Conservation (phyloP, 2,797 vertebrate genomes). For the Spea hammondii region DNA sequence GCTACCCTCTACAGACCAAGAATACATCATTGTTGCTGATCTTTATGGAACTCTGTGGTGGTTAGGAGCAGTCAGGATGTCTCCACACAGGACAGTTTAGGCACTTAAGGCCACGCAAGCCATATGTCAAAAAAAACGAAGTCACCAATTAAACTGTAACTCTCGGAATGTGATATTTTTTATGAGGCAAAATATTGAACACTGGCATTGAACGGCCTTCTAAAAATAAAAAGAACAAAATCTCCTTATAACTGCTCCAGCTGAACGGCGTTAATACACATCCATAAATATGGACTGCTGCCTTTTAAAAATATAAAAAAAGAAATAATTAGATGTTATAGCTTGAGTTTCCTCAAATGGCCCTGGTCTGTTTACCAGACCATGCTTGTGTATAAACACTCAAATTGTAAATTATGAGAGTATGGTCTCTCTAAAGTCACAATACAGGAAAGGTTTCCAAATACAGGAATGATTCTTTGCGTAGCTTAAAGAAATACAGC, state of each 20-base stretch:
- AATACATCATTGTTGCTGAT: no score
- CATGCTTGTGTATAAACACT: constrained; percentile 33
- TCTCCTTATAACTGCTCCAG: background rate
- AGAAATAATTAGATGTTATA: background rate
- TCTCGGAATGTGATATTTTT: no score
- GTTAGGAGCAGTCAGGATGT: no score
- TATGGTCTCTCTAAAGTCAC: constrained; percentile 9
- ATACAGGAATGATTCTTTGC: constrained; percentile 29
- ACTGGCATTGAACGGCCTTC: background rate
- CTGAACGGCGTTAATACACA: background rate
- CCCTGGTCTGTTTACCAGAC: background rate
- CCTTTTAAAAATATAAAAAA: constrained; percentile 1
- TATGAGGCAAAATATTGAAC: no score
- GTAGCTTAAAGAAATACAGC: constrained; percentile 7
- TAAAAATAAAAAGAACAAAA: background rate
- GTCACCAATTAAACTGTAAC: no score
- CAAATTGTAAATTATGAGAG: constrained; percentile 28
- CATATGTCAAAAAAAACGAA: no score
- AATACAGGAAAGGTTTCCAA: constrained; percentile 19
- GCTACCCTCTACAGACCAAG: no score
- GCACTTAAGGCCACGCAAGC: no score
- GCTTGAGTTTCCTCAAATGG: constrained; percentile 28
- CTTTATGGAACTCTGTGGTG: no score
- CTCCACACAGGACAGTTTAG: no score
- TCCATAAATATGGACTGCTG: background rate